Conservation (phyloP, 2,888 invertebrate species). For the Cheilosia impressa region DNA sequence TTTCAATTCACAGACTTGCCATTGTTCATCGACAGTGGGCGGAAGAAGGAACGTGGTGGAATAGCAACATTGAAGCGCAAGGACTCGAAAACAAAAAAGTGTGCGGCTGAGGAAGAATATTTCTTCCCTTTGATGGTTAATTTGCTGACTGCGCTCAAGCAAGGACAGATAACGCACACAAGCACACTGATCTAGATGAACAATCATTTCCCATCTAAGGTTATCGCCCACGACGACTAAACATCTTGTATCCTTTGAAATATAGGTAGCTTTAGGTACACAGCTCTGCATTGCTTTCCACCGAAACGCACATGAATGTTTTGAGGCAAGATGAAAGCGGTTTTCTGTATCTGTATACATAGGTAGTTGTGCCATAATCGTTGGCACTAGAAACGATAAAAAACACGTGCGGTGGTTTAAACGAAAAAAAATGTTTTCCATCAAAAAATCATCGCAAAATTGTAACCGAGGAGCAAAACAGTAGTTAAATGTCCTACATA, state of each 20-base stretch:
- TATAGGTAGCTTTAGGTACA: neutral
- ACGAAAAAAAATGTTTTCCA: neutral
- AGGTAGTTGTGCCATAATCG: constrained; percentile 31
- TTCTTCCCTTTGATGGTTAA: constrained; percentile 35
- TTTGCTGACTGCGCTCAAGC: constrained; percentile 42
- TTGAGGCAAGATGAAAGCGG: constrained; percentile 5
- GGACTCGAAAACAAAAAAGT: constrained; percentile 1
- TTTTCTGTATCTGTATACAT: constrained; percentile 4
- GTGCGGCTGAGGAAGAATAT: constrained; percentile 6
- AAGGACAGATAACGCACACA: constrained; percentile 15
- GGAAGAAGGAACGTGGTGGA: neutral
- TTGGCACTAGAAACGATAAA: constrained; percentile 39
- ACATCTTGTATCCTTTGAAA: constrained; percentile 30
- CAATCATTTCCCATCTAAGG: constrained; percentile 23
- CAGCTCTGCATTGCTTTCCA: neutral
- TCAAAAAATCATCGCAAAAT: constrained; percentile 7
- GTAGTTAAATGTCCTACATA: constrained; percentile 38
- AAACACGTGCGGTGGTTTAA: constrained; percentile 51
- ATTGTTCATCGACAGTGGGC: constrained; percentile 23
- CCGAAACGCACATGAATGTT: neutral
- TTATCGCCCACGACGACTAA: constrained; percentile 1
- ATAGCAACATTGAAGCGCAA: constrained; percentile 1
- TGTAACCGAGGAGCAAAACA: neutral
- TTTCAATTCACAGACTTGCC: constrained; percentile 12
- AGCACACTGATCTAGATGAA: neutral